Evolutionary conservation across 2,888 invertebrate genomes (phyloP), one percentile per base, ranked within the genome.

Genomic region (Scaptomyza tumidula): DNA sequence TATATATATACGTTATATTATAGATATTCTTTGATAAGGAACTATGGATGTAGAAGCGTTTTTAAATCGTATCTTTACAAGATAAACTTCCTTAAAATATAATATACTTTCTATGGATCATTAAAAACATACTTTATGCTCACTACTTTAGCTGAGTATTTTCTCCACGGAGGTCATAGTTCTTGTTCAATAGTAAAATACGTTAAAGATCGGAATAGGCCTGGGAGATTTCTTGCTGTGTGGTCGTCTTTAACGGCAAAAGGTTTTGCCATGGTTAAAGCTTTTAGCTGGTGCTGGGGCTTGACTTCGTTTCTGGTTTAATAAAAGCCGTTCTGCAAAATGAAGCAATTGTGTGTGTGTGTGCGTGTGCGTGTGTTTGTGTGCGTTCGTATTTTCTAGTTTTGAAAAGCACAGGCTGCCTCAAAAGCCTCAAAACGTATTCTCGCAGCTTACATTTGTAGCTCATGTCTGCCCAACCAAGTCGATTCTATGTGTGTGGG

Each of bases 291-390:
- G 70, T 57, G 68, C 16, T 37, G 14, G 37, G 56, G 43, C 66
- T 75, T 66, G 59, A 60, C 43, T 66, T 71, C 67, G 71, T 55
- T 60, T 67, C 70, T 78, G 86, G 81, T 83, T 86, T 86, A 86
- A 86, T 86, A 86, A 86, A 87, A 86, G 80, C 83, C 80, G 24
- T 79, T 85, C 72, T 71, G 75, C 81, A 74, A 87, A 87, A 86
- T 86, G 88, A 86, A 86, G 88, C 88, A 75, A 86, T 81, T 81
- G 76, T 78, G 58, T 70, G 79, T 69, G 77, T 59, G 65, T 80
- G 70, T 81, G 76, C 75, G 58, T 70, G 79, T 69, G 77, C 56
- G 65, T 80, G 70, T 81, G 76, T 78, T 56, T 70, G 79, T 69
- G 77, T 59, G 65, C 78, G 70, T 14, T 70, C 67, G 67, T 66